Base-by-base conservation (phyloP, 2,113 vertebrate genomes). In the Nannobrachium achirus region DNA sequence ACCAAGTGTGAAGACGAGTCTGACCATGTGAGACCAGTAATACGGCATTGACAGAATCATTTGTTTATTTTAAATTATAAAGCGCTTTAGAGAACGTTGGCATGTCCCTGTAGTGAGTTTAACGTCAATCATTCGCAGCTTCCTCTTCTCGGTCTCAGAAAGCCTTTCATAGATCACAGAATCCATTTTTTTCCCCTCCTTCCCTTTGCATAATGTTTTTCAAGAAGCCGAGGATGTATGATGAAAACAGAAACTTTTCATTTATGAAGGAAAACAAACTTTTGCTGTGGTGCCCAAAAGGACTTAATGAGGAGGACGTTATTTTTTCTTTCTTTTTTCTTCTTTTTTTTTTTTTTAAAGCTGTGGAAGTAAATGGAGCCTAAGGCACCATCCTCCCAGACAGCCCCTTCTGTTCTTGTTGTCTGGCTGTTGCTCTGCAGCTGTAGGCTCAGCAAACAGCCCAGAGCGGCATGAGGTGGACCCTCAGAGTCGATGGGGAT, bases 381-480 rank as follows among this genome's bases (percentile, higher is more conserved):
- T 0, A 49, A 60, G 80, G 79, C 76, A 64, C 40, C 48, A 52
- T 45, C 67, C 50, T 71, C 71, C 67, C 71, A 79, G 76, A 78
- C 82, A 11, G 18, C 56, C 71, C 78, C 72, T 72, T 81, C 72
- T 83, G 75, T 75, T 40, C 65, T 62, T 8, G 71, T 55, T 60
- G 73, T 86, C 79, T 84, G 75, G 69, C 59, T 49, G 62, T 62
- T 39, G n/a, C 70, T 78, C 16, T 69, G 69, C 56, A 71, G 81
- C 78, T 62, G 69, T 80, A 52, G 62, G 10, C 77, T 82, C 48
- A 77, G 71, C 65, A 80, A 78, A 80, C 80, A 73, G 71, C 80
- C 77, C 20, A 18, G 2, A 79, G 82, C 70, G 33, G 1, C 18
- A 16, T 15, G 9, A 46, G 67, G 46, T 55, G 70, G 76, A 74